Conservation (phyloP, 2,797 vertebrate genomes). For the Podargus strigoides region DNA sequence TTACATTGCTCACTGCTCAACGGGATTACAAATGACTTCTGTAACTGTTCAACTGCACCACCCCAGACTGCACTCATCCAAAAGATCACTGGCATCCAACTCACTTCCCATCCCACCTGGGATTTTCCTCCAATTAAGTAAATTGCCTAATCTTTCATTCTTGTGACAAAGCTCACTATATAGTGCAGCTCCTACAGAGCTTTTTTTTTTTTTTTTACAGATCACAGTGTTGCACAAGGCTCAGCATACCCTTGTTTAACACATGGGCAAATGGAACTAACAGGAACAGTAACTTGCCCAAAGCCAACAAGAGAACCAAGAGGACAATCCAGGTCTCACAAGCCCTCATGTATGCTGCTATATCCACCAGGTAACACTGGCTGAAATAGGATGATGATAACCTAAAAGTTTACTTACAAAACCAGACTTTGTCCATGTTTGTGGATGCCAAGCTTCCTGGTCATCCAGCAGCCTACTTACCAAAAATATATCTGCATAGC, state of each 20-base stretch:
- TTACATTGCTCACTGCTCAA: neutral
- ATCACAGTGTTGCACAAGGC: neutral
- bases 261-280: neutral
- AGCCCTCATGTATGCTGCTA: neutral
- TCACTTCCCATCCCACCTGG: no score
- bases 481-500: constrained; percentile 97
- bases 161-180: neutral
- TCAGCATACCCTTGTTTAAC: neutral
- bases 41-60: neutral
- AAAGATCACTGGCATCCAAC: no score
- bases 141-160: neutral
- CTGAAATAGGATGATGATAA: neutral
- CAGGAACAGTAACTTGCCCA: neutral
- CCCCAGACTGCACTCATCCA: neutral
- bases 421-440: neutral
- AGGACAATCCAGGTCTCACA: neutral
- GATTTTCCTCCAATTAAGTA: neutral
- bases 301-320: neutral
- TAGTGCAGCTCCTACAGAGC: neutral
- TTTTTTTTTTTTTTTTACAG: no score
- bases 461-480: constrained; percentile 69
- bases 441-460: neutral
- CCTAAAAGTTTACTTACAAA: neutral
- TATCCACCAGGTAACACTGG: neutral
- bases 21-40: neutral